These are phyloP conservation scores for Toxonevra muliebris DNA, from an alignment of 2,888 invertebrate genomes.

Conservation along the genomic window DNA sequence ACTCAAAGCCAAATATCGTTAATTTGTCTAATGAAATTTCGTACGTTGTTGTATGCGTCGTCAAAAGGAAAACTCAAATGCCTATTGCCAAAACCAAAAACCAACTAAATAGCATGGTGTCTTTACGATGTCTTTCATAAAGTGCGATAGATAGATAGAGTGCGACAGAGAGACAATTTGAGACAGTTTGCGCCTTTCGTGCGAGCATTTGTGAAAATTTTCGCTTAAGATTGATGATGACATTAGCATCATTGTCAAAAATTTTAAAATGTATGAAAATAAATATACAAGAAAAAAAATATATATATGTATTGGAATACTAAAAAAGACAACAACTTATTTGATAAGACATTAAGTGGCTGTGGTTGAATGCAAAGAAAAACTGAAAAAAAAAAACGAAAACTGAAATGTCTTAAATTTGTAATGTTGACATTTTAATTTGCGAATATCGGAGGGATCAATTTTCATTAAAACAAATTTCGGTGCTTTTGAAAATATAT, in stretches of 20 bases:
- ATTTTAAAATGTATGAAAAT: conserved; percentile 38
- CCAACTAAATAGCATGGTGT: too few relatives aligned
- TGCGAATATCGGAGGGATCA: conserved; percentile 51
- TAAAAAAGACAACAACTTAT: conserved; percentile 33
- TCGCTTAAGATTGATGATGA: conserved; percentile 61
- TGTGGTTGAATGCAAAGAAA: conserved; percentile 24
- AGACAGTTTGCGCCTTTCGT: conserved; percentile 27
- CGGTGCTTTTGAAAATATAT: not conserved
- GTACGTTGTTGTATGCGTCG: conserved; percentile 9
- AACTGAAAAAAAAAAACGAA: conserved; percentile 14
- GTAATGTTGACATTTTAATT: conserved; percentile 62
- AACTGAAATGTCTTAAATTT: conserved; percentile 54
- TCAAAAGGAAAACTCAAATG: conserved; percentile 25
- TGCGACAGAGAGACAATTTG: too few relatives aligned
- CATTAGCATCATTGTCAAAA: conserved; percentile 62
- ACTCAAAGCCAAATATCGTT: conserved; percentile 41
- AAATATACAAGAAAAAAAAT: too few relatives aligned
- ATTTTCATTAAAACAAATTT: conserved; percentile 40
- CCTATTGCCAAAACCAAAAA: too few relatives aligned
- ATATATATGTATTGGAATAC: conserved; percentile 9
- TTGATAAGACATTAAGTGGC: conserved; percentile 45
- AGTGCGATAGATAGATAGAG: too few relatives aligned
- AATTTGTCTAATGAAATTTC: conserved; percentile 59
- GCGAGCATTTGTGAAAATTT: conserved; percentile 43
- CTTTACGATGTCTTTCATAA: too few relatives aligned